Evolutionary conservation across 92 coral and sea anemone species (phyloP).

Genomic region (Muricea muricata): DNA sequence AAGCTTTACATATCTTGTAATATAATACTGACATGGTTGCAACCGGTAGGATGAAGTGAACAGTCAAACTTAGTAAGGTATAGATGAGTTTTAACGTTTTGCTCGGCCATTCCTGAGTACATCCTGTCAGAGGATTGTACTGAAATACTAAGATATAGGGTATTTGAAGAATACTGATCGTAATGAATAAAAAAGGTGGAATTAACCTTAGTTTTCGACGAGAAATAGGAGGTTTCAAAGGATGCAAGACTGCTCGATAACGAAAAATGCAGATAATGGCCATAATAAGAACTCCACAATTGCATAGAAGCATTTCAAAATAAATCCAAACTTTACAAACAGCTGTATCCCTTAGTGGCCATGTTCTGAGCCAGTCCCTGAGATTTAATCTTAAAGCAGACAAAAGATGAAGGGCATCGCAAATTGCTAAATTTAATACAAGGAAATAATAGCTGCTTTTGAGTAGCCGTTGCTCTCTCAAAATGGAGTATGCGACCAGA

Average conservation of each 20-base stretch:
- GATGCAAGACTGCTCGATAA: neutral
- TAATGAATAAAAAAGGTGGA: neutral
- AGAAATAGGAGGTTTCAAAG: neutral
- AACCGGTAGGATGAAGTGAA: neutral
- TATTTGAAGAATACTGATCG: neutral
- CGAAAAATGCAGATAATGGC: neutral
- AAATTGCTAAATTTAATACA: neutral
- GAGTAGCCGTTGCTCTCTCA: neutral
- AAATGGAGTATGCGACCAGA: neutral
- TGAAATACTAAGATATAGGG: neutral
- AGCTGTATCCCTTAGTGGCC: neutral
- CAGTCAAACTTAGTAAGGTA: neutral
- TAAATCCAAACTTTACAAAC: neutral
- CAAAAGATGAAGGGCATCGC: neutral
- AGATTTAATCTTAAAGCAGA: neutral
- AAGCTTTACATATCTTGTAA: neutral
- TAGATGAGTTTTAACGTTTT: neutral
- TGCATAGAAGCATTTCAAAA: neutral
- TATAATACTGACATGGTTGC: neutral
- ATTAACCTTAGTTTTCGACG: neutral
- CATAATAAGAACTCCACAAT: neutral
- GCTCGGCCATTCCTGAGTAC: neutral
- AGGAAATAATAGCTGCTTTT: neutral
- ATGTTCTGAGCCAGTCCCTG: neutral
- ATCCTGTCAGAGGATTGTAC: neutral